These are phyloP conservation scores for Piscicola geometra DNA, from an alignment of 2,888 invertebrate genomes.

Conservation along the genomic window DNA sequence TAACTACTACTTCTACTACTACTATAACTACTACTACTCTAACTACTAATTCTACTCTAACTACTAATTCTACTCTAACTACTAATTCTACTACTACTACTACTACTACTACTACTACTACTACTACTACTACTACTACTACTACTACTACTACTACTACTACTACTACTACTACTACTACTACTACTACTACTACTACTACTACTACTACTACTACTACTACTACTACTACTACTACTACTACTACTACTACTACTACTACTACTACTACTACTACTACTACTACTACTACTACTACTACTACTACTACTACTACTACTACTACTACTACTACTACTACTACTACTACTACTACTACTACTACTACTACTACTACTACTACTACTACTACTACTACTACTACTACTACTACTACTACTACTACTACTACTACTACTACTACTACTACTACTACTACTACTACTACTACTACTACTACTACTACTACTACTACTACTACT, in stretches of 20 bases:
- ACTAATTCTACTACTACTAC: background rate
- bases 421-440: conserved; percentile 35
- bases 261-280: background rate
- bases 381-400: conserved; percentile 35
- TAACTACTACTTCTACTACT: conserved; percentile 44
- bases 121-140: background rate
- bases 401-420: conserved; percentile 37
- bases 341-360: conserved; percentile 26
- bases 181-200: background rate
- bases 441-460: conserved; percentile 34
- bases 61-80: too few relatives aligned
- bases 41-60: too few relatives aligned
- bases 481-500: conserved; percentile 27
- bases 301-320: conserved; percentile 20
- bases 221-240: conserved; percentile 5
- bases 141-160: background rate
- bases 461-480: conserved; percentile 32
- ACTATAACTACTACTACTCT: too few relatives aligned
- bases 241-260: conserved; percentile 6
- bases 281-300: conserved; percentile 26
- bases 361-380: conserved; percentile 18
- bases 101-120: background rate
- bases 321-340: conserved; percentile 21
- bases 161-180: conserved; percentile 4
- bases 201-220: background rate